phyloP scores from a whole-genome alignment of 2,797 vertebrate species.

The Xiphophorus birchmanni region DNA sequence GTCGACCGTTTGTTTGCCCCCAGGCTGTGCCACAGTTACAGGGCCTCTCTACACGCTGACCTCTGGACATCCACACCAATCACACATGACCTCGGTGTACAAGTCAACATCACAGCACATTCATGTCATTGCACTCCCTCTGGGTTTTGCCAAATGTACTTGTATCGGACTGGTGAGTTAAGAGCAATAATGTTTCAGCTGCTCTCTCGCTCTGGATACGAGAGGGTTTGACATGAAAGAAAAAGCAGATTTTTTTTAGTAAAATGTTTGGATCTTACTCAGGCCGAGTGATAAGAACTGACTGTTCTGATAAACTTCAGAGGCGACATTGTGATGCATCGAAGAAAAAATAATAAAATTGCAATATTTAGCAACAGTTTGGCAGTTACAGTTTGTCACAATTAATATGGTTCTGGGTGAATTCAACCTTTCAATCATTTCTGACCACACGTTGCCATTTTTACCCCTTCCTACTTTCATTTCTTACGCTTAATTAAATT shows the following conservation, averaged over 20 bases:
- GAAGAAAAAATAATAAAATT: not conserved
- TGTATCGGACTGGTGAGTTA: not conserved
- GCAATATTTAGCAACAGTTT: not conserved
- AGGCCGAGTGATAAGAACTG: not conserved
- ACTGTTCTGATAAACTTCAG: not conserved
- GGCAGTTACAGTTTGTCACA: not conserved
- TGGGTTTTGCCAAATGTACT: not conserved
- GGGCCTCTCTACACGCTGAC: not conserved
- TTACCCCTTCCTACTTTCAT: not conserved
- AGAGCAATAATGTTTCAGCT: not conserved
- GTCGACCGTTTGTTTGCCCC: not conserved
- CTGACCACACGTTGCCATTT: not conserved
- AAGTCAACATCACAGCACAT: not conserved
- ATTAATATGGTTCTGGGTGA: not conserved
- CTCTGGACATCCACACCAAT: slow-evolving; percentile 1
- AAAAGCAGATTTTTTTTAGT: not conserved
- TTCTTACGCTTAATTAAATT: not conserved
- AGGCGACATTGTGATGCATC: not conserved
- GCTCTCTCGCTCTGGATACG: not conserved
- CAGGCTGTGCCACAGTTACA: not conserved
- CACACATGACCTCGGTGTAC: not conserved
- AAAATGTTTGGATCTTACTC: not conserved
- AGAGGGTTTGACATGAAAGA: not conserved
- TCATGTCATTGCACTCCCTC: slow-evolving; percentile 4
- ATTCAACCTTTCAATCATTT: not conserved